A percentile compares a stretch with the other conserved stretches of the same genome.
Evolutionary conservation across 1,140 invertebrate species (phyloP).

Genomic region (Drosophila biarmipes): DNA sequence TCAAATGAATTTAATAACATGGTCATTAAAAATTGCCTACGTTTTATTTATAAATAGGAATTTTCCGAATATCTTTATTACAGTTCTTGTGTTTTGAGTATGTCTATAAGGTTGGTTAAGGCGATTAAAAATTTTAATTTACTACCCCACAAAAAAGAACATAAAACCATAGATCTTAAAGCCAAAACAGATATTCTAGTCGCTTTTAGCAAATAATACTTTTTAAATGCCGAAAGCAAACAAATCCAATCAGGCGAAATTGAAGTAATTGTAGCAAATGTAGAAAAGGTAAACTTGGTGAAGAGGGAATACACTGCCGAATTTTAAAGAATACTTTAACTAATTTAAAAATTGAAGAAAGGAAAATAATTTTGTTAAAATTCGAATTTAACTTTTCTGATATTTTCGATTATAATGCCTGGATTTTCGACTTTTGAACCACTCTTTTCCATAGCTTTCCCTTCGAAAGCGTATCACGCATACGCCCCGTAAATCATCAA

Average conservation of each 20-base stretch:
- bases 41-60: constrained; percentile 31
- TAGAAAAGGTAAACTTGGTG: neutral
- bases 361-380: neutral
- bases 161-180: constrained; percentile 51
- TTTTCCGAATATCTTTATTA: constrained; percentile 31
- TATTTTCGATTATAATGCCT: neutral
- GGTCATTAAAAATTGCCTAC: constrained; percentile 7
- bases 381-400: neutral
- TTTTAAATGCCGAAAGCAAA: constrained; percentile 42
- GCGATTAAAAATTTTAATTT: constrained; percentile 49
- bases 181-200: constrained; percentile 33
- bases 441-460: neutral
- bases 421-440: neutral
- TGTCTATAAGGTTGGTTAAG: constrained; percentile 9
- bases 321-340: neutral
- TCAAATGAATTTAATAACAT: constrained; percentile 43
- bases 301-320: constrained; percentile 9
- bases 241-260: constrained; percentile 50
- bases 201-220: constrained; percentile 23
- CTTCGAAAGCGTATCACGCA: constrained; percentile 19
- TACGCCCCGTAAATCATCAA: constrained; percentile 39
- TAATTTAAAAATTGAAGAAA: neutral
- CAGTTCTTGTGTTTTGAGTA: constrained; percentile 13
- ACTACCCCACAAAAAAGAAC: constrained; percentile 53
- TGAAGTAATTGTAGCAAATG: constrained; percentile 20